Percentiles rank a stretch among this genome's conserved stretches.
These are phyloP conservation scores for Apogon hyalosoma DNA, from an alignment of 2,797 vertebrate species.

Conservation along the genomic window DNA sequence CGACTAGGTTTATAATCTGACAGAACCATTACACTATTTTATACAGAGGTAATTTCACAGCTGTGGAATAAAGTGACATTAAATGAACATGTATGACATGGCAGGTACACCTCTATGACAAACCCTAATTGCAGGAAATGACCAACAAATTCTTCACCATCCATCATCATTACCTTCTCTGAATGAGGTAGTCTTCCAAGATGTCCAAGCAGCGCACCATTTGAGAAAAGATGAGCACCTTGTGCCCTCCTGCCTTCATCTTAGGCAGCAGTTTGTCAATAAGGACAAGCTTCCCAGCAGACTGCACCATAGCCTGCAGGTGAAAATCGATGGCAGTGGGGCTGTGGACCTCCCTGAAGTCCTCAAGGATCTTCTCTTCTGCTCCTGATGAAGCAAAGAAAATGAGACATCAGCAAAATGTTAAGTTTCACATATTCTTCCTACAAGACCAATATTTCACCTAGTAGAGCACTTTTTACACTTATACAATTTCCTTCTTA, in stretches of 20 bases:
- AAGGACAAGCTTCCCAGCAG: slow-evolving; percentile 97
- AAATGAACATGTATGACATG: too few species aligned
- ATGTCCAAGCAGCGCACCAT: slow-evolving; percentile 99
- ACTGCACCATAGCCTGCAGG: slow-evolving; percentile 99
- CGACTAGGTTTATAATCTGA: too few species aligned
- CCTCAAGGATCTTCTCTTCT: slow-evolving; percentile 98
- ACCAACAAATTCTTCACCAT: neutral
- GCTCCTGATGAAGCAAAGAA: slow-evolving; percentile 85
- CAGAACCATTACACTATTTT: too few species aligned
- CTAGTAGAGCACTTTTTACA: too few species aligned
- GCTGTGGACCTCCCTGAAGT: slow-evolving; percentile 94
- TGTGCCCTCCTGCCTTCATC: slow-evolving; percentile 99
- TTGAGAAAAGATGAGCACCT: slow-evolving; percentile 99
- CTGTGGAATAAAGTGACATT: too few species aligned
- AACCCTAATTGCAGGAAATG: neutral
- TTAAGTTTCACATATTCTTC: neutral
- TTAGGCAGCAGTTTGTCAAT: slow-evolving; percentile 99
- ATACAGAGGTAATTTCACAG: too few species aligned
- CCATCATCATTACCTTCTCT: slow-evolving; percentile 88
- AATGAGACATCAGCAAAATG: slow-evolving; percentile 17
- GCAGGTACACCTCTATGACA: neutral
- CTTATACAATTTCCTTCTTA: too few species aligned
- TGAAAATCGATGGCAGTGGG: slow-evolving; percentile 93
- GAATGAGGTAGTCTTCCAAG: slow-evolving; percentile 98
- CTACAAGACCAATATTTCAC: neutral